phyloP scores from a whole-genome alignment of 2,797 vertebrate genomes.

The Eptatretus atami region DNA sequence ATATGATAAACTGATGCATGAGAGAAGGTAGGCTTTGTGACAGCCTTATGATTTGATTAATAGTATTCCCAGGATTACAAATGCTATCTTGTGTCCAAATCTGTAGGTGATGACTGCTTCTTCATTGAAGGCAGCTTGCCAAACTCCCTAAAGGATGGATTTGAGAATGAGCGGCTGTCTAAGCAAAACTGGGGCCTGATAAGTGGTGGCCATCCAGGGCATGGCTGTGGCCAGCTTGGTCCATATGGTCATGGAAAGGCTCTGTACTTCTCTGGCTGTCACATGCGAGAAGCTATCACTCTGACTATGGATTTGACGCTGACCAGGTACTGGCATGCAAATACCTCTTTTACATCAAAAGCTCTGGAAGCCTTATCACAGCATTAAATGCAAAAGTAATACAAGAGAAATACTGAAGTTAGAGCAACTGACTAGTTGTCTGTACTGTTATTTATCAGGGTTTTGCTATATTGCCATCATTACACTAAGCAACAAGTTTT shows the following conservation, averaged over 20 bases:
- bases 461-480: too few species aligned
- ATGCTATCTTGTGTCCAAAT: neutral
- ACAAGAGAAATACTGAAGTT: too few species aligned
- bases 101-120: slow-evolving; percentile 69
- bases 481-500: too few species aligned
- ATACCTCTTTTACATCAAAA: too few species aligned
- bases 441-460: too few species aligned
- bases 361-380: too few species aligned
- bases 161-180: slow-evolving; percentile 58
- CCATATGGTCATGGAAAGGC: slow-evolving; percentile 88
- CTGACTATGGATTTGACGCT: slow-evolving; percentile 76
- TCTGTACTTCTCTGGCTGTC: slow-evolving; percentile 80
- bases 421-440: too few species aligned
- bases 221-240: slow-evolving; percentile 75
- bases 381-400: too few species aligned
- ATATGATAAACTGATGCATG: too few species aligned
- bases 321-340: slow-evolving; percentile 37
- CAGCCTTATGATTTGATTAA: too few species aligned
- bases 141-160: slow-evolving; percentile 90
- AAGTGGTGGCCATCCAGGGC: slow-evolving; percentile 25
- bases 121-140: slow-evolving; percentile 51
- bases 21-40: too few species aligned
- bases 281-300: slow-evolving; percentile 69
- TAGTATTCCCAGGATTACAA: too few species aligned
- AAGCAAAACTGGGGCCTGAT: slow-evolving; percentile 79